These are phyloP conservation scores for Raja brachyura DNA, from an alignment of 2,113 vertebrate species.

Conservation along the genomic window DNA sequence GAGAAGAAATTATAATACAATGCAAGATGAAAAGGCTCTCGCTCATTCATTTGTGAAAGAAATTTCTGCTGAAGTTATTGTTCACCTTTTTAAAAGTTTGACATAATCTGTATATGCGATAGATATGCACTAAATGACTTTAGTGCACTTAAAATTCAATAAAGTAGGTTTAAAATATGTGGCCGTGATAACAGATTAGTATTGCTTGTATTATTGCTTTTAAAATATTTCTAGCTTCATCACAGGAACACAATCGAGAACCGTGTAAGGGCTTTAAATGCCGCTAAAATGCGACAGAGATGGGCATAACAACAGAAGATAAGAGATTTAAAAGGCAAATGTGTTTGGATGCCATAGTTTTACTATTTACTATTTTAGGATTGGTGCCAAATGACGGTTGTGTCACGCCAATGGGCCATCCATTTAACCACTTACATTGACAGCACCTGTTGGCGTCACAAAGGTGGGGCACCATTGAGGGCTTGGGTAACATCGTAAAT, in stretches of 20 bases:
- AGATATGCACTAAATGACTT: not conserved
- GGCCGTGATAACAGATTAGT: not conserved
- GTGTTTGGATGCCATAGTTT: not conserved
- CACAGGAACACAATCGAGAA: too few species aligned
- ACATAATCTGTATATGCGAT: not conserved
- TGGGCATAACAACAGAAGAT: not conserved
- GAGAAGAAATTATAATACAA: too few species aligned
- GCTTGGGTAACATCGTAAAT: not conserved
- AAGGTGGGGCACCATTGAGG: not conserved
- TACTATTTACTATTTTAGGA: not conserved
- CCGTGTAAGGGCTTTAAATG: not conserved
- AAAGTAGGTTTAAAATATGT: not conserved
- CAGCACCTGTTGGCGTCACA: not conserved
- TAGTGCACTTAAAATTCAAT: not conserved
- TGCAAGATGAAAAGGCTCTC: not conserved
- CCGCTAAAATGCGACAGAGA: not conserved
- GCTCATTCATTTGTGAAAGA: not conserved
- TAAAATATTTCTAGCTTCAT: too few species aligned
- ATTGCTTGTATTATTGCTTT: too few species aligned
- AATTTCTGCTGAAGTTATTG: not conserved
- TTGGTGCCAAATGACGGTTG: not conserved
- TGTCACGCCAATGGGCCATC: not conserved
- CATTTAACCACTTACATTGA: not conserved
- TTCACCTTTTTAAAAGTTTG: not conserved
- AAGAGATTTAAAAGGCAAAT: constrained; percentile 2